A percentile compares a stretch with the other conserved stretches of the same genome.
Conservation (phyloP, 2,113 vertebrate species). For the Halichoeres trimaculatus region DNA sequence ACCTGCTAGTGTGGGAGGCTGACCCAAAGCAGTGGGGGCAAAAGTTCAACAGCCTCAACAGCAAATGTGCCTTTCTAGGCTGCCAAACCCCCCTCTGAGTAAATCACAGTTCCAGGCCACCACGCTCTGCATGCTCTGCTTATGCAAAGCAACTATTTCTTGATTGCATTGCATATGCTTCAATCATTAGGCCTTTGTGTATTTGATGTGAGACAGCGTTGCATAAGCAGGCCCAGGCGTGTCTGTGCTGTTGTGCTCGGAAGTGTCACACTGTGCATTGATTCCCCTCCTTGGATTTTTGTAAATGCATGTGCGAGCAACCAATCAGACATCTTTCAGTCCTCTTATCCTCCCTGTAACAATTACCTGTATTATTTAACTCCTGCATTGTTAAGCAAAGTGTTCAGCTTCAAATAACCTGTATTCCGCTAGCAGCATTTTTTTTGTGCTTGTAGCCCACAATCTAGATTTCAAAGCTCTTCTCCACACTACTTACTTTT, state of each 20-base stretch:
- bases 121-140: neutral
- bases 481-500: too few relatives aligned
- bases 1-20: conserved; percentile 16
- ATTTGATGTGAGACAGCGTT: conserved; percentile 4
- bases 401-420: neutral
- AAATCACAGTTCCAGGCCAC: conserved; percentile 22
- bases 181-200: conserved; percentile 32
- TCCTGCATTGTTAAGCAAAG: conserved; percentile 31
- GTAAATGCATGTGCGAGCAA: conserved; percentile 9
- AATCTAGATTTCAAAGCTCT: too few relatives aligned
- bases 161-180: conserved; percentile 25
- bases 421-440: too few relatives aligned
- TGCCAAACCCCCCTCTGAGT: conserved; percentile 21
- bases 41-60: conserved; percentile 53
- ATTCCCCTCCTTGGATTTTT: conserved; percentile 2
- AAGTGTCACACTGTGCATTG: conserved; percentile 21
- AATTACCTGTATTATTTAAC: conserved; percentile 7
- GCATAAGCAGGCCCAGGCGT: neutral
- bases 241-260: neutral
- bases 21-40: conserved; percentile 51
- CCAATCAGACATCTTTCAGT: conserved; percentile 29
- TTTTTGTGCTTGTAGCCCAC: too few relatives aligned
- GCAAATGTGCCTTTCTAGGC: conserved; percentile 36
- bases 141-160: conserved; percentile 24
- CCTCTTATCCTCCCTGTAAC: conserved; percentile 3